Conservation (phyloP, 1,140 invertebrate genomes). For the Acromyrmex echinatior region DNA sequence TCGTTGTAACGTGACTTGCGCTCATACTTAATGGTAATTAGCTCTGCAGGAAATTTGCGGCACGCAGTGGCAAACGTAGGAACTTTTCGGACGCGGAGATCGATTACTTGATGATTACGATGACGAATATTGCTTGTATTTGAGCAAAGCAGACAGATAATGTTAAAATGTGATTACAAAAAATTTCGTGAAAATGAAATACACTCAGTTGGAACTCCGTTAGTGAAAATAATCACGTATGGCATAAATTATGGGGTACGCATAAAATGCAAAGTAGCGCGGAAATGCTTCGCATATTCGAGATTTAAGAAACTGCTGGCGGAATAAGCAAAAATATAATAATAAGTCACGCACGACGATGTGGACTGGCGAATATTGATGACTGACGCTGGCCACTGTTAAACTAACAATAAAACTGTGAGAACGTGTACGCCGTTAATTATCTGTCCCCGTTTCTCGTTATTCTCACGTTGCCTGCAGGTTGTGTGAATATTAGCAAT, state of each 20-base stretch:
- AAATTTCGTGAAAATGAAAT: background rate
- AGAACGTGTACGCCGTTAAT: constrained; percentile 21
- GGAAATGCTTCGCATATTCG: background rate
- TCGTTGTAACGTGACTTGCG: constrained; percentile 15
- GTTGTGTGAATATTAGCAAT: constrained; percentile 21
- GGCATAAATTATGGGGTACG: background rate
- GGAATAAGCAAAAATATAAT: background rate
- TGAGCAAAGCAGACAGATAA: background rate
- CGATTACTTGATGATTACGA: background rate
- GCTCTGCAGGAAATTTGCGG: background rate
- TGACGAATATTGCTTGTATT: background rate
- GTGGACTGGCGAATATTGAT: constrained; percentile 6
- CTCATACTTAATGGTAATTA: constrained; percentile 28
- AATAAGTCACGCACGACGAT: constrained; percentile 1
- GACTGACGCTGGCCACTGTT: background rate
- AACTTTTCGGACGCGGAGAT: background rate
- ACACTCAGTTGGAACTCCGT: background rate
- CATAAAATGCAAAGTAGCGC: constrained; percentile 17
- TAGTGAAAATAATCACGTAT: constrained; percentile 10
- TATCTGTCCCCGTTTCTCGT: constrained; percentile 1
- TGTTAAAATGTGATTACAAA: background rate
- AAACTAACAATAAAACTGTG: constrained; percentile 21
- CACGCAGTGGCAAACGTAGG: background rate
- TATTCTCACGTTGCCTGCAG: background rate
- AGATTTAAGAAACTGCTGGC: constrained; percentile 26